Evolutionary conservation across 2,113 vertebrate species (phyloP).

Genomic region (Nothoprocta perdicaria): DNA sequence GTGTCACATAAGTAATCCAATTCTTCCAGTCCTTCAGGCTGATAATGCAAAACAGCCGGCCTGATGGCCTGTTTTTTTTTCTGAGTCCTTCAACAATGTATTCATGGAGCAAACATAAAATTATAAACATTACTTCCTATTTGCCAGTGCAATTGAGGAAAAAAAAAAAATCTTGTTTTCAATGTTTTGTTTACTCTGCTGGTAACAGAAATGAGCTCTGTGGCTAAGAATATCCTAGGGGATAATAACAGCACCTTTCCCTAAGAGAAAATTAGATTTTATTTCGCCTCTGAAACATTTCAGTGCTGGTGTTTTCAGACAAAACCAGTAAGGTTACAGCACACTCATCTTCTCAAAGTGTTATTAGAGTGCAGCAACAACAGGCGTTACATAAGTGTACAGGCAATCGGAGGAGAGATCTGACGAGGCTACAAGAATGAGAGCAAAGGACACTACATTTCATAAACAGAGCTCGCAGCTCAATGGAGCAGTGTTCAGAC

Average conservation of each 20-base stretch:
- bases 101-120: conserved; percentile 63
- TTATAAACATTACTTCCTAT: conserved; percentile 59
- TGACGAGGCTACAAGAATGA: background rate
- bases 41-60: conserved; percentile 33
- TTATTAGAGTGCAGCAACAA: conserved; percentile 17
- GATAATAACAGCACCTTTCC: background rate
- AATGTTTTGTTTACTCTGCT: conserved; percentile 41
- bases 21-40: conserved; percentile 23
- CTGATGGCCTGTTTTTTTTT: conserved; percentile 60
- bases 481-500: conserved; percentile 43
- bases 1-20: conserved; percentile 39
- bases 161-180: conserved; percentile 63
- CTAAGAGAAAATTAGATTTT: conserved; percentile 2
- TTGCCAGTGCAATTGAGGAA: conserved; percentile 40
- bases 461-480: conserved; percentile 16
- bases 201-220: conserved; percentile 54
- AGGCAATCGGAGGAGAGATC: conserved; percentile 27
- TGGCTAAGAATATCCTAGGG: background rate
- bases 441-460: conserved; percentile 15
- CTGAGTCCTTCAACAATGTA: conserved; percentile 58
- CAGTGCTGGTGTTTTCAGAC: background rate
- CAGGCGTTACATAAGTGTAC: background rate
- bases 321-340: background rate
- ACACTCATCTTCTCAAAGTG: conserved; percentile 9
- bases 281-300: conserved; percentile 3